A percentile compares a stretch with the other conserved stretches of the same genome.
These are phyloP conservation scores for Prunella strophiata DNA, from an alignment of 2,797 vertebrate genomes.

Conservation along the genomic window DNA sequence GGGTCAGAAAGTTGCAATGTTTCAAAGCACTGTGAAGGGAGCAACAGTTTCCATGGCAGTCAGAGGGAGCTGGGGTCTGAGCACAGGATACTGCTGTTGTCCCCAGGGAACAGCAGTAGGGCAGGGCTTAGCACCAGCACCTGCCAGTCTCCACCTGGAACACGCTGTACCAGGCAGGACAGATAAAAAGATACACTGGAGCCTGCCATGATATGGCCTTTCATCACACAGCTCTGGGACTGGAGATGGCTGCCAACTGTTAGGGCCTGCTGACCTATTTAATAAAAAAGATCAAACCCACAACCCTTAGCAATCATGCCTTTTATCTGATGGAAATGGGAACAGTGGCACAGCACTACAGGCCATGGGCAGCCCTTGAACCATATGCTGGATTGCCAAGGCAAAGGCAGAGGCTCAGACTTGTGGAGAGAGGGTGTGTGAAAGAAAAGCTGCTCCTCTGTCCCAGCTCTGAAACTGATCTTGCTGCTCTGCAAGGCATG, in stretches of 20 bases:
- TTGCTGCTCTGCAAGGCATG: neutral
- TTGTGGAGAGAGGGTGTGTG: neutral
- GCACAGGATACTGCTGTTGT: neutral
- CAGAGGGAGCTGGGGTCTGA: neutral
- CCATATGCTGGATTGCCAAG: neutral
- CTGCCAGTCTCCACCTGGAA: constrained; percentile 52
- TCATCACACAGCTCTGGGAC: constrained; percentile 25
- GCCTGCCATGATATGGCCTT: constrained; percentile 35
- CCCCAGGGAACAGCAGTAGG: neutral
- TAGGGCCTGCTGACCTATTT: constrained; percentile 42
- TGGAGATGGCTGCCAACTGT: constrained; percentile 16
- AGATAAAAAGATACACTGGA: constrained; percentile 60
- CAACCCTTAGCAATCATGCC: neutral
- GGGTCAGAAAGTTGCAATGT: neutral
- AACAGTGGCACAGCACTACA: neutral
- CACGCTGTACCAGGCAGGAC: constrained; percentile 36
- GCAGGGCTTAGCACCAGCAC: constrained; percentile 9
- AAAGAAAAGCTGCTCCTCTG: constrained; percentile 9
- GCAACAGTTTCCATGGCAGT: neutral
- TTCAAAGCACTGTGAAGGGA: neutral
- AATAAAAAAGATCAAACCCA: neutral
- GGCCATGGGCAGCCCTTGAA: neutral
- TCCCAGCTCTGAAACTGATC: neutral
- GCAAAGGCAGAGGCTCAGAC: constrained; percentile 25
- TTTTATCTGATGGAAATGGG: neutral